Percentiles rank a stretch among this genome's conserved stretches.
These are phyloP conservation scores for Scaptomyza flava DNA, from an alignment of 2,888 invertebrate genomes.

Conservation along the genomic window DNA sequence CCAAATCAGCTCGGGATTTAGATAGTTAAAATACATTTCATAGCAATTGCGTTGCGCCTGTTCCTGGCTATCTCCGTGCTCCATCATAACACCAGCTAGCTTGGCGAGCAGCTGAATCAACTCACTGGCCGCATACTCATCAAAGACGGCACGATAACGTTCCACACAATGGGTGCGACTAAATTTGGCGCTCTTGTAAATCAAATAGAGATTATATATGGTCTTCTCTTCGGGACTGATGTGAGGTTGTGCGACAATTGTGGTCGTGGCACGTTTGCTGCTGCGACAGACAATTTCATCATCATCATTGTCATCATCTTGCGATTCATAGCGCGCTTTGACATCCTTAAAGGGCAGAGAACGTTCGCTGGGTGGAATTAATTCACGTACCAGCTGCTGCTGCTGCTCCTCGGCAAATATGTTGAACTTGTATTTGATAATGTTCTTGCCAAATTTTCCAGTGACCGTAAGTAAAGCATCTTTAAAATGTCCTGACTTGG, in stretches of 20 bases:
- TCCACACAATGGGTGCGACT: slow-evolving; percentile 83
- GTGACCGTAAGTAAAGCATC: slow-evolving; percentile 84
- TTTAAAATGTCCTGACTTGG: slow-evolving; percentile 82
- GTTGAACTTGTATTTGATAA: slow-evolving; percentile 84
- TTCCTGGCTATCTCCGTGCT: slow-evolving; percentile 81
- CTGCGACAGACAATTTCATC: slow-evolving; percentile 82
- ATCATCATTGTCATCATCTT: slow-evolving; percentile 41
- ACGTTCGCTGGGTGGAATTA: slow-evolving; percentile 82
- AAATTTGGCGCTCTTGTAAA: slow-evolving; percentile 83
- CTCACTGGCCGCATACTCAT: slow-evolving; percentile 82
- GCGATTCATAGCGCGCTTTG: slow-evolving; percentile 80
- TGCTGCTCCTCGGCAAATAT: slow-evolving; percentile 84
- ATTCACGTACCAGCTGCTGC: slow-evolving; percentile 80
- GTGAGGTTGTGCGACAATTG: slow-evolving; percentile 42
- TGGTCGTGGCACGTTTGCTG: slow-evolving; percentile 23
- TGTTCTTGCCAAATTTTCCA: slow-evolving; percentile 84
- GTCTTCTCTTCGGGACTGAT: slow-evolving; percentile 84
- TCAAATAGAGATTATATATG: slow-evolving; percentile 83
- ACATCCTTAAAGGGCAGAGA: slow-evolving; percentile 83
- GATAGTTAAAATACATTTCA: slow-evolving; percentile 84
- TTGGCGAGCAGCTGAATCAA: slow-evolving; percentile 81
- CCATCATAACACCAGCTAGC: slow-evolving; percentile 81
- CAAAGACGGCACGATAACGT: slow-evolving; percentile 83
- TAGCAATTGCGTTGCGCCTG: slow-evolving; percentile 82
- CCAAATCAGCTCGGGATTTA: slow-evolving; percentile 84